These are phyloP conservation scores for Parasteatoda tepidariorum DNA, from an alignment of 1,140 invertebrate species.

Conservation along the genomic window DNA sequence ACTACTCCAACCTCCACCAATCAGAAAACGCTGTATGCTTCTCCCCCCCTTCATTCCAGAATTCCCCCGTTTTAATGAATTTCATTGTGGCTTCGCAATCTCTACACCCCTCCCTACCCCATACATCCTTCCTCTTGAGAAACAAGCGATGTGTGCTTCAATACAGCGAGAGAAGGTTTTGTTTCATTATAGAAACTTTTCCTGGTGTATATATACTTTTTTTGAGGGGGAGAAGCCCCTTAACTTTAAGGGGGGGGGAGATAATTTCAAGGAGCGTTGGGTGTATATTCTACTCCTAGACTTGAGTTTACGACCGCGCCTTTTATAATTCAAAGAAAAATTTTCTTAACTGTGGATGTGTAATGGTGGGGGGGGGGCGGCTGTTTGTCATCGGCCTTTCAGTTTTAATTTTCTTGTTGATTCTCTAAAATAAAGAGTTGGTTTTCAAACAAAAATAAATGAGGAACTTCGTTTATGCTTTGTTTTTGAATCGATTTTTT, in stretches of 20 bases:
- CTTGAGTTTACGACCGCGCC: not conserved
- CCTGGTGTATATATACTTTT: not conserved
- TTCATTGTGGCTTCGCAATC: constrained; percentile 48
- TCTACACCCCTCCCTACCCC: not conserved
- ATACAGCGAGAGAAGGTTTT: constrained; percentile 46
- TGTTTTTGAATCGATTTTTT: constrained; percentile 41
- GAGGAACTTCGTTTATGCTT: constrained; percentile 25
- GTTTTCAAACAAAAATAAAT: constrained; percentile 3
- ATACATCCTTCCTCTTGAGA: constrained; percentile 22
- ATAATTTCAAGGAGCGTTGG: not conserved
- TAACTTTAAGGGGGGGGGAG: constrained; percentile 5
- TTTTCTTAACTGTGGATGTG: not conserved
- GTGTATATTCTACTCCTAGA: not conserved
- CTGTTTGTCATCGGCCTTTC: constrained; percentile 47
- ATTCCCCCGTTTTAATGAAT: constrained; percentile 51
- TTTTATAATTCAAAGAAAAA: constrained; percentile 55
- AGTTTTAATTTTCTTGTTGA: constrained; percentile 46
- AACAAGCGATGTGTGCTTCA: constrained; percentile 54
- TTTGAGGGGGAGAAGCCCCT: not conserved
- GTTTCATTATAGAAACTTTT: constrained; percentile 59
- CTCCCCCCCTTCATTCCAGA: not conserved
- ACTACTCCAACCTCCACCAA: constrained; percentile 51
- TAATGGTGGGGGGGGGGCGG: not conserved
- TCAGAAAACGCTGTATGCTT: constrained; percentile 18
- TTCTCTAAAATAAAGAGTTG: constrained; percentile 20